Evolutionary conservation across 2,888 invertebrate genomes (phyloP), one percentile per base, ranked within the genome.

Genomic region (Watsonalla cultraria): DNA sequence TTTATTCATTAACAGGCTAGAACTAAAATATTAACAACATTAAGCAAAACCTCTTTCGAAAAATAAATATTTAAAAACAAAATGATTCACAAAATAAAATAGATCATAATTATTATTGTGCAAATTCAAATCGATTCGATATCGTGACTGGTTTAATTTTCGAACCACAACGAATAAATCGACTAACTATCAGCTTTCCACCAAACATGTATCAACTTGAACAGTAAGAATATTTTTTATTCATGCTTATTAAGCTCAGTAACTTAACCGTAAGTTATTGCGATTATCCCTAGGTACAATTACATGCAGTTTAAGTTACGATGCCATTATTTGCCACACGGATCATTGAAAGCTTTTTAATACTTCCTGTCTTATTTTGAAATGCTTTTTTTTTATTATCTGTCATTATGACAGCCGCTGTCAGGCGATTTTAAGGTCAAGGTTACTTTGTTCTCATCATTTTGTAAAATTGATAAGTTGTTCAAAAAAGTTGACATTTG

Each of bases 271-370:
- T 65, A 65, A 70, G 70, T 84, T 84, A 80, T 84, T 83, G 78
- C 76, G 75, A 74, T 79, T 79, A 82, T 79, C 78, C 78, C 72
- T 77, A 72, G 73, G 70, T 77, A 83, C 84, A 87, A 88, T 87
- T 86, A 87, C 81, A 72, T 77, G 76, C 76, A 75, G 76, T 80
- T 70, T 74, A 76, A 83, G 84, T 85, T 79, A 82, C 80, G 79
- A 71, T 74, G 76, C 77, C 80, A 76, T 80, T 77, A 74, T 74
- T 73, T 68, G 66, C 72, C 70, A 65, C 74, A 84, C 79, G 81
- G 78, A 75, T 84, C 77, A 84, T 82, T 78, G 78, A 80, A 67
- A 64, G 8, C 37, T 37, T 42, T 42, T 42, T 11, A 42, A 42
- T 42, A 11, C 42, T 42, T 42, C 42, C 42, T 42, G 7, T 42